A percentile compares a stretch with the other conserved stretches of the same genome.
Conservation (phyloP, 2,797 vertebrate species). For the Hippopotamyrus pictus region DNA sequence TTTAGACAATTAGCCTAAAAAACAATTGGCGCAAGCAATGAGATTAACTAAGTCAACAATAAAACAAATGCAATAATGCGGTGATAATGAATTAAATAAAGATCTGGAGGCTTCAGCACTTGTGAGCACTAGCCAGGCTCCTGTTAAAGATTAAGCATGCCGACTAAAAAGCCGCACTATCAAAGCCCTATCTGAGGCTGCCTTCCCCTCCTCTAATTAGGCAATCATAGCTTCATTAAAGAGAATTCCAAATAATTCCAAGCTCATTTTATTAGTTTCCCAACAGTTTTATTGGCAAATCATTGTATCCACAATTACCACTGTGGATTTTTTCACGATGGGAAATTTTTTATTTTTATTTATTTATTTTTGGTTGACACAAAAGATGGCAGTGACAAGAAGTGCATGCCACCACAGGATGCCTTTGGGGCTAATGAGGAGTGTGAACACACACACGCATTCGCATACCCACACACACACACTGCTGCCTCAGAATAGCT, state of each 20-base stretch:
- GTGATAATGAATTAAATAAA: constrained; percentile 18
- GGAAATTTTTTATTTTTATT: background rate
- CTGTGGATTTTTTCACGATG: constrained; percentile 25
- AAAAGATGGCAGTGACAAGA: constrained; percentile 14
- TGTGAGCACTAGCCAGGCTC: constrained; percentile 39
- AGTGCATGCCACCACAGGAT: background rate
- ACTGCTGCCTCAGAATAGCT: background rate
- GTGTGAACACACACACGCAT: background rate
- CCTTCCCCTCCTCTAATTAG: constrained; percentile 48
- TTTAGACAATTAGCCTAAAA: constrained; percentile 50
- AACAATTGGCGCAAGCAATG: constrained; percentile 50
- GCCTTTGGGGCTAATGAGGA: background rate
- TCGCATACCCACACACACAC: background rate
- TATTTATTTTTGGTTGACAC: constrained; percentile 1
- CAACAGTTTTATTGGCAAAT: constrained; percentile 47
- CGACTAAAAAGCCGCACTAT: constrained; percentile 33
- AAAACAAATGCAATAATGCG: constrained; percentile 44
- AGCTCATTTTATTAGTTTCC: constrained; percentile 52
- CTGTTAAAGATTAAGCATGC: constrained; percentile 47
- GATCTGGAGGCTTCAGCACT: constrained; percentile 41
- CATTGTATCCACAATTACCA: constrained; percentile 42
- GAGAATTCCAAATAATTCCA: constrained; percentile 49
- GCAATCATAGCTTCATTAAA: constrained; percentile 53
- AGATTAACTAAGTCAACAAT: constrained; percentile 39
- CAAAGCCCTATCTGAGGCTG: constrained; percentile 21